Evolutionary conservation across 2,888 invertebrate genomes (phyloP).

Genomic region (Lucinisca nassula): DNA sequence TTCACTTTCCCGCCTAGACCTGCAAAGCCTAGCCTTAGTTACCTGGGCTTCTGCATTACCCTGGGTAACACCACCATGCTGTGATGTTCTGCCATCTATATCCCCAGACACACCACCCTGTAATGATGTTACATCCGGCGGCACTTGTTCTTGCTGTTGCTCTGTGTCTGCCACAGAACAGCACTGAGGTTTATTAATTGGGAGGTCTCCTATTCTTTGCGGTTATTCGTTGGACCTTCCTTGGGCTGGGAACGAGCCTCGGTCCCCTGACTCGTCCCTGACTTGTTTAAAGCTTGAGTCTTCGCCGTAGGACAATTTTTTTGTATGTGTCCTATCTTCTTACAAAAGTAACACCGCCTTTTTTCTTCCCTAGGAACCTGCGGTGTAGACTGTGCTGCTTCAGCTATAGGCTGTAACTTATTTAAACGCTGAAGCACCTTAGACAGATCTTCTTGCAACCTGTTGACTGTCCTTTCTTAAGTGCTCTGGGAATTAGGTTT

Average conservation of each 20-base stretch:
- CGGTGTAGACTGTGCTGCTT: background rate
- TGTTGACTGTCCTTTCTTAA: background rate
- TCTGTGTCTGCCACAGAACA: background rate
- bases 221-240: background rate
- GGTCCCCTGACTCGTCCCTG: background rate
- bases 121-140: background rate
- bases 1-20: background rate
- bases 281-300: background rate
- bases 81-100: background rate
- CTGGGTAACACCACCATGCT: background rate
- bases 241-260: background rate
- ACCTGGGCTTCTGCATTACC: background rate
- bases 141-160: background rate
- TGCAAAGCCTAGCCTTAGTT: background rate
- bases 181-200: background rate
- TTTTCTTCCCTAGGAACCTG: background rate
- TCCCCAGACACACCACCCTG: background rate
- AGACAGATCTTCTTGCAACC: background rate
- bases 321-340: slow-evolving; percentile 1
- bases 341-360: slow-evolving; percentile 9
- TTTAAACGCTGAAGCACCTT: background rate
- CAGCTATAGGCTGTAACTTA: background rate
- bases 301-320: slow-evolving; percentile 26
- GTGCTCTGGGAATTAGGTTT: background rate
- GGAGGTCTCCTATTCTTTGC: background rate